These are phyloP conservation scores for Plutella xylostella DNA, from an alignment of 2,888 invertebrate genomes.

Conservation along the genomic window DNA sequence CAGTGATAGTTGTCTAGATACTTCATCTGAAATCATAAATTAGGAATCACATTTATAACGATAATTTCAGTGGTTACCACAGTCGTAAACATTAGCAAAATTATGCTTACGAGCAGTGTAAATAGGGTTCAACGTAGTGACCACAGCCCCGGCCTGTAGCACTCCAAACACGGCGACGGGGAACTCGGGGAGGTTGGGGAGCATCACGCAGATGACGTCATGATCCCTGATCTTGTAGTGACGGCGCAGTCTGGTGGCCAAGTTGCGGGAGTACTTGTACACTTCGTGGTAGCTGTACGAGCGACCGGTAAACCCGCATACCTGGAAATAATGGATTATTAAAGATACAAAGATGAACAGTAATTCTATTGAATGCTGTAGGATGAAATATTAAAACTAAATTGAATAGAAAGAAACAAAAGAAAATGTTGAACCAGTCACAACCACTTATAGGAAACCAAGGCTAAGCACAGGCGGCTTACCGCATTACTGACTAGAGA, in stretches of 20 bases:
- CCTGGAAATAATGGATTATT: conserved; percentile 56
- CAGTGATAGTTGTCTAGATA: conserved; percentile 70
- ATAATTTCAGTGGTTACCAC: background rate
- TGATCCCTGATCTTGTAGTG: conserved; percentile 70
- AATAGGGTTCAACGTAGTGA: conserved; percentile 78
- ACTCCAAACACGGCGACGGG: conserved; percentile 71
- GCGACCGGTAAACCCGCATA: conserved; percentile 75
- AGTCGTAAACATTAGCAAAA: too few relatives aligned
- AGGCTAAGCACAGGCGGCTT: too few relatives aligned
- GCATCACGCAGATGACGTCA: conserved; percentile 74
- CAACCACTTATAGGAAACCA: too few relatives aligned
- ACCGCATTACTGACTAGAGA: too few relatives aligned
- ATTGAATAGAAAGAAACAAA: too few relatives aligned
- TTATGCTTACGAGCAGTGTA: conserved; percentile 70
- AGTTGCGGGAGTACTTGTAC: conserved; percentile 69
- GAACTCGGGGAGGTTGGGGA: conserved; percentile 80
- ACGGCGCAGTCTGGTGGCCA: conserved; percentile 71
- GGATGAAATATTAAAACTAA: too few relatives aligned
- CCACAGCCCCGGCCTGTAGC: conserved; percentile 72
- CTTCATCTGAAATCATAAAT: conserved; percentile 71
- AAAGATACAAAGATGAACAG: background rate
- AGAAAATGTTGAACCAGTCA: too few relatives aligned
- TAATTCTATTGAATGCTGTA: too few relatives aligned
- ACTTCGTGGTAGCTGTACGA: conserved; percentile 75
- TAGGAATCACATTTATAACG: conserved; percentile 1